Conservation (phyloP, 23 tunicate genomes). For the Oikopleura dioica region DNA sequence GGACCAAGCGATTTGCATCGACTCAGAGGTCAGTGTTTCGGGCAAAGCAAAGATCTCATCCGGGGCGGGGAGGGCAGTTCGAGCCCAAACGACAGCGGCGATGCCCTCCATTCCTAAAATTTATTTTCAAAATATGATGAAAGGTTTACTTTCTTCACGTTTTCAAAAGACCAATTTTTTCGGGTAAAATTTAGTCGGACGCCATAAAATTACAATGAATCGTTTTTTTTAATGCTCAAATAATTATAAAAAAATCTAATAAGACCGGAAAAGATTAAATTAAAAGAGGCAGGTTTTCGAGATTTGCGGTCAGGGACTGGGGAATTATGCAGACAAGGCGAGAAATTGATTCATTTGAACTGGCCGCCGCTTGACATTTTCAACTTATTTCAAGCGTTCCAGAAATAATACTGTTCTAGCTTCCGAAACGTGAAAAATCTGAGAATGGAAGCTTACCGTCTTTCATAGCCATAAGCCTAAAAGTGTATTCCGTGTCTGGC, state of each 20-base stretch:
- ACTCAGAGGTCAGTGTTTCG: constrained; percentile 25
- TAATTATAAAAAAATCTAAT: background rate
- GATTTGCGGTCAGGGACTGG: too few species aligned
- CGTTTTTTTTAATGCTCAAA: background rate
- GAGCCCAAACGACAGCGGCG: background rate
- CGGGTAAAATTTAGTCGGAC: background rate
- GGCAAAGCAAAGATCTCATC: constrained; percentile 22
- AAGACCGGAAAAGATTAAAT: background rate
- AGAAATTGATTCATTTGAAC: too few species aligned
- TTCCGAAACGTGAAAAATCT: too few species aligned
- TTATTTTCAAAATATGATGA: too few species aligned
- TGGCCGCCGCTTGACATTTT: too few species aligned
- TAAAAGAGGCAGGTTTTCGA: too few species aligned
- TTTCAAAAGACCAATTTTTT: too few species aligned
- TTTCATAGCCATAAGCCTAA: constrained; percentile 38
- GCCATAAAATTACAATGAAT: background rate
- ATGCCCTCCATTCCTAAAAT: background rate
- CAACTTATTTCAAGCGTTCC: too few species aligned
- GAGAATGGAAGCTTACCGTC: too few species aligned
- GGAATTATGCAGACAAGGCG: too few species aligned
- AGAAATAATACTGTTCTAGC: too few species aligned
- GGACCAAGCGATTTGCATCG: constrained; percentile 49
- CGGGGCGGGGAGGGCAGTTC: constrained; percentile 49
- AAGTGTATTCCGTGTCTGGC: constrained; percentile 44
- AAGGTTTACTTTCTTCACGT: too few species aligned